phyloP scores from a whole-genome alignment of 1,140 invertebrate species.

The Cydia amplana region DNA sequence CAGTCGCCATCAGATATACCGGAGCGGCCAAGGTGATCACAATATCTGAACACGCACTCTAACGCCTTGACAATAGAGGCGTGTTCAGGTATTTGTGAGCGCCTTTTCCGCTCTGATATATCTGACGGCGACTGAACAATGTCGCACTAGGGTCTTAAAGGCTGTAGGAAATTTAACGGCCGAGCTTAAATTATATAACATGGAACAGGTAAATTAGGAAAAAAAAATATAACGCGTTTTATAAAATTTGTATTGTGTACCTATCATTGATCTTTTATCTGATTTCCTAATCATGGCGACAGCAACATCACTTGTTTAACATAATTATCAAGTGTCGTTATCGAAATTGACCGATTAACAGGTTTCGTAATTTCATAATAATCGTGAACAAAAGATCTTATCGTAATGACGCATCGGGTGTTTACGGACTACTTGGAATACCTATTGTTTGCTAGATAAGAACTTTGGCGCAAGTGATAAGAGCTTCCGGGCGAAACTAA shows the following conservation, averaged over 20 bases:
- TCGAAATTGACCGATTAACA: conserved; percentile 16
- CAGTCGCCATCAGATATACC: too few relatives aligned
- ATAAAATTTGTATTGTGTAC: neutral
- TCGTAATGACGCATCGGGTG: conserved; percentile 10
- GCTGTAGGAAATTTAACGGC: too few relatives aligned
- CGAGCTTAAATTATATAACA: too few relatives aligned
- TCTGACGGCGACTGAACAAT: too few relatives aligned
- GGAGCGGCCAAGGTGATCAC: too few relatives aligned
- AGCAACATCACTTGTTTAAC: conserved; percentile 18
- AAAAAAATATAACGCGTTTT: too few relatives aligned
- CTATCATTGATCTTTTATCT: neutral
- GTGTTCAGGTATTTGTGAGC: too few relatives aligned
- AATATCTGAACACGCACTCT: too few relatives aligned
- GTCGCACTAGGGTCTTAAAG: too few relatives aligned
- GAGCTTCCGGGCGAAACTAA: neutral
- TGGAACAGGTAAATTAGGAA: too few relatives aligned
- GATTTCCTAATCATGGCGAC: neutral
- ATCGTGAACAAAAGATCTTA: conserved; percentile 11
- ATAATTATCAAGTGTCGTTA: conserved; percentile 4
- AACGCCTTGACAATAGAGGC: too few relatives aligned
- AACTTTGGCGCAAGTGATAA: neutral
- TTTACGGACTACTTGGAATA: conserved; percentile 11
- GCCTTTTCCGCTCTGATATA: too few relatives aligned
- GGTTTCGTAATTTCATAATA: conserved; percentile 21
- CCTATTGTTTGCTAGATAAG: conserved; percentile 16